Evolutionary conservation across 2,797 vertebrate genomes (phyloP), one percentile per base, ranked within the genome.

Genomic region (Paedocypris micromegethes): DNA sequence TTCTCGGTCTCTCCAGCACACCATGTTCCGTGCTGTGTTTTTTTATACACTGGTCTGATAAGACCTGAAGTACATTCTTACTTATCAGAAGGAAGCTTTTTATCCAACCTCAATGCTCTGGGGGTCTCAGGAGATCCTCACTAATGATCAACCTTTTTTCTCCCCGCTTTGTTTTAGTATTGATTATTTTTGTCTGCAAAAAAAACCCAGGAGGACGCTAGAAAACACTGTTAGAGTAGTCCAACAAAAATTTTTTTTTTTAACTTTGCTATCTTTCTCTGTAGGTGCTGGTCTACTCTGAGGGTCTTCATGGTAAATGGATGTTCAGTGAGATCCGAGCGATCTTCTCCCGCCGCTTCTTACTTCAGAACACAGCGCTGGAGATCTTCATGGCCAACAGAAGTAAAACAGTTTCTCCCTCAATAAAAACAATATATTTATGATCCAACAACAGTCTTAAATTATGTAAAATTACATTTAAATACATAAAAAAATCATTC

Each of bases 291-390:
- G 92, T 91, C 0, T 98, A 97, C 79, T 94, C 95, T 0, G 95
- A 98, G 79, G 96, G 96, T 4, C 91, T 98, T 75, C 96, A 98
- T 77, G 96, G 96, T 68, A 98, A 98, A 86, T 98, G 96, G 96
- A 98, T 98, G 95, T 98, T 98, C 90, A 98, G 95, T 6, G 96
- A 98, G 85, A 98, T 98, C 78, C 91, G 96, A 45, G 96, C 96
- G 0, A 93, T 98, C 46, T 98, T 98, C 81, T 92, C 93, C 74
- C 90, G 96, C 66, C 93, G 91, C 40, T 95, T 92, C 75, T 93
- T 98, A 75, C 91, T 98, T 48, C 96, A 98, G 79, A 97, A 92
- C 84, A 97, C 94, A 2, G 96, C 93, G 5, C 82, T 98, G 86
- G 96, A 98, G 84, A 93, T 98, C 50, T 98, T 98, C 66, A 98